These are phyloP conservation scores for Helogale parvula DNA, from an alignment of 2,113 vertebrate genomes.

Conservation along the genomic window DNA sequence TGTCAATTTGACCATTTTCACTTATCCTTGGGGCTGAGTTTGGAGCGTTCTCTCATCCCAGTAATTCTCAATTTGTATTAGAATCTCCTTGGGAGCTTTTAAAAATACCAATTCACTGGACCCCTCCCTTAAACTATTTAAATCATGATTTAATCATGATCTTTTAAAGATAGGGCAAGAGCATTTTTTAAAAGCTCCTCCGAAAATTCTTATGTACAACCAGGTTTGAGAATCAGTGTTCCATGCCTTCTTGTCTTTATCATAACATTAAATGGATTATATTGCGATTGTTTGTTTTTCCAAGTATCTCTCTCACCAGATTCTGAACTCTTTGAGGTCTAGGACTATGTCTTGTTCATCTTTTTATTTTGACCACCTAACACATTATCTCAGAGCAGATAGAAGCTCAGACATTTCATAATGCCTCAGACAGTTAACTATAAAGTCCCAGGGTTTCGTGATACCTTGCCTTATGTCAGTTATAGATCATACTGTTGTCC, in stretches of 20 bases:
- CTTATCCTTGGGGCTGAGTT: constrained; percentile 37
- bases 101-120: constrained; percentile 17
- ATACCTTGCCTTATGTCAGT: neutral
- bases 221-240: neutral
- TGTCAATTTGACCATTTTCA: neutral
- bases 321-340: constrained; percentile 18
- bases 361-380: constrained; percentile 45
- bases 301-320: neutral
- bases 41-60: constrained; percentile 6
- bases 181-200: neutral
- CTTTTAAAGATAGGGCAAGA: neutral
- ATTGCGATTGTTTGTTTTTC: neutral
- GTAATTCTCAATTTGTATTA: constrained; percentile 35
- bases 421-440: neutral
- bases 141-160: neutral
- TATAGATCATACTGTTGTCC: neutral
- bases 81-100: neutral
- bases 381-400: neutral
- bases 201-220: neutral
- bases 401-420: neutral
- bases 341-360: neutral
- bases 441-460: neutral
- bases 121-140: neutral
- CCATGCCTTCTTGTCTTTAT: neutral
- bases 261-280: constrained; percentile 16